Evolutionary conservation across 2,113 vertebrate genomes (phyloP).

Genomic region (Tangachromis dhanisi): DNA sequence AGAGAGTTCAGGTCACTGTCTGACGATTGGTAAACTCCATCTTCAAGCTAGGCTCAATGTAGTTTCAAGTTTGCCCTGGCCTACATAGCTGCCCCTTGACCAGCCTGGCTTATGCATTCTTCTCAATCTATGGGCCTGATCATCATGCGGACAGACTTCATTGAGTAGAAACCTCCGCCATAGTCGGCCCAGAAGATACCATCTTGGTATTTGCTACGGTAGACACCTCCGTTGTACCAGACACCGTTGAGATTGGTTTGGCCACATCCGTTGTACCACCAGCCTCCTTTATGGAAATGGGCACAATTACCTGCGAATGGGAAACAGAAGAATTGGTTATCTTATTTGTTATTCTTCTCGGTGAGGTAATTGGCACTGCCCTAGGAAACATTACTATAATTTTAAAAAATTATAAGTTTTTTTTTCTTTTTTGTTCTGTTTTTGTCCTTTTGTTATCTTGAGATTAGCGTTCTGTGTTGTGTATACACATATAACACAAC

Average conservation of each 20-base stretch:
- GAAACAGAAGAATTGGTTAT: not conserved
- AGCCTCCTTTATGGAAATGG: conserved; percentile 96
- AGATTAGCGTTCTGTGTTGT: not conserved
- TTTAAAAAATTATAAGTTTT: fast-evolving
- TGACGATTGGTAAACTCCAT: not conserved
- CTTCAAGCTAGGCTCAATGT: not conserved
- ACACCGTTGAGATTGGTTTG: conserved; percentile 96
- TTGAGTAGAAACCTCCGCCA: conserved; percentile 92
- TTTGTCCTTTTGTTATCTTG: not conserved
- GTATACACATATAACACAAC: not conserved
- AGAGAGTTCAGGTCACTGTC: not conserved
- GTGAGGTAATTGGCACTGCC: not conserved
- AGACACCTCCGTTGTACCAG: conserved; percentile 94
- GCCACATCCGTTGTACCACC: conserved; percentile 97
- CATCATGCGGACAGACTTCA: conserved; percentile 91
- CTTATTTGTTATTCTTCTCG: not conserved
- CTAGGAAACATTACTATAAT: not conserved
- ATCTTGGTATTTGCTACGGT: conserved; percentile 96
- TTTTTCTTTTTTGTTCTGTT: not conserved
- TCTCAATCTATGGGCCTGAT: conserved; percentile 90
- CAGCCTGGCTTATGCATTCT: not conserved
- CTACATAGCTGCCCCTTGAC: not conserved
- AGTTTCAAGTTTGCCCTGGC: conserved; percentile 2
- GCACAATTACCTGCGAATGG: conserved; percentile 89
- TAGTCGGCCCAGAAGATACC: conserved; percentile 98